These are phyloP conservation scores for Anagrus nilaparvatae DNA, from an alignment of 1,140 invertebrate genomes.

Conservation along the genomic window DNA sequence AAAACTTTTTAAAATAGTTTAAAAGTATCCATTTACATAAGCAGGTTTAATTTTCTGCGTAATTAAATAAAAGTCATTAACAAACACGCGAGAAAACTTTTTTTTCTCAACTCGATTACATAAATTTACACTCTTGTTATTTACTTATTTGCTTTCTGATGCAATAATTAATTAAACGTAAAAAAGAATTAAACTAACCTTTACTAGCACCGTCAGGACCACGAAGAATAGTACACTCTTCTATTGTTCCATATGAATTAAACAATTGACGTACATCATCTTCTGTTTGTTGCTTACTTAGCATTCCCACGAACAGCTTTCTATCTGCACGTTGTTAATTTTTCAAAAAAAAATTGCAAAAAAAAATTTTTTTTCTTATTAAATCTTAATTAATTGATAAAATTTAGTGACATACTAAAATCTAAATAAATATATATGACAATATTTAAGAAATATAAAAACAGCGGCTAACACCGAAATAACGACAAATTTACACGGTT, in stretches of 20 bases:
- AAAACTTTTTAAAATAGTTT: no score
- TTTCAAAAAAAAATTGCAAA: constrained; percentile 26
- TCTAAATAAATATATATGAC: constrained; percentile 11
- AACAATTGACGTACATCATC: constrained; percentile 97
- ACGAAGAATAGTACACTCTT: constrained; percentile 96
- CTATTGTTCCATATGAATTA: constrained; percentile 92
- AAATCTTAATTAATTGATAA: constrained; percentile 1
- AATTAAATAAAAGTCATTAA: no score
- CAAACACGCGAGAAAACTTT: no score
- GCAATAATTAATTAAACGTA: no score
- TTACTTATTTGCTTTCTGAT: no score
- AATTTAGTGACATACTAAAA: background rate
- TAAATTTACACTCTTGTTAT: no score
- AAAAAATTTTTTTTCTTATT: constrained; percentile 11
- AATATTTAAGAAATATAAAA: constrained; percentile 29
- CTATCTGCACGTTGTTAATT: constrained; percentile 57
- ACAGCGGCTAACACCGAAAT: constrained; percentile 40
- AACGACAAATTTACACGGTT: constrained; percentile 43
- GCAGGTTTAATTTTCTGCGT: no score
- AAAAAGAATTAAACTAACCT: constrained; percentile 66
- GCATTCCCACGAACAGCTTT: constrained; percentile 99
- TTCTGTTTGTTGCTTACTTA: constrained; percentile 98
- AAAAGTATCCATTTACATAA: no score
- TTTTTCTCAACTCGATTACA: no score
- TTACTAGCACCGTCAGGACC: constrained; percentile 94